Percentiles rank a stretch among this genome's conserved stretches.
Evolutionary conservation across 2,888 invertebrate species (phyloP).

Genomic region (Cosmopolites sordidus): DNA sequence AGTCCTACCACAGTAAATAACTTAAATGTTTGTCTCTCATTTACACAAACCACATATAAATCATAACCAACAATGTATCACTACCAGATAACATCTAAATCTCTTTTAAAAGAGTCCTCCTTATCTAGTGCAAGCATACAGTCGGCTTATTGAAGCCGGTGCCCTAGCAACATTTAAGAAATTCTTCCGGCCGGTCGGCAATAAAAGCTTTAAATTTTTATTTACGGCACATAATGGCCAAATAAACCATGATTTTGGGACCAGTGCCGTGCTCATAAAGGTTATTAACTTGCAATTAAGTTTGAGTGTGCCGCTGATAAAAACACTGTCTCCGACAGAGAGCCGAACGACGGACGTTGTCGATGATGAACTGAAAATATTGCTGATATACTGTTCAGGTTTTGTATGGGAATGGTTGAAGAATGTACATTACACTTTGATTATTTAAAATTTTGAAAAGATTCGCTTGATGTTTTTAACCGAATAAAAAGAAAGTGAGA

Average conservation of each 20-base stretch:
- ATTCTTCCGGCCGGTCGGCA: conserved; percentile 20
- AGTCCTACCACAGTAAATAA: no score
- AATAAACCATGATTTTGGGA: conserved; percentile 16
- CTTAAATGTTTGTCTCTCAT: conserved; percentile 12
- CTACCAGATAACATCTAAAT: conserved; percentile 24
- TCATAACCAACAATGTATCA: conserved; percentile 24
- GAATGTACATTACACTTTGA: no score
- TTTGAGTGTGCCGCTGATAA: not conserved
- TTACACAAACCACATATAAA: conserved; percentile 10
- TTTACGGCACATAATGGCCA: conserved; percentile 19
- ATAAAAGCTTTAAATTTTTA: conserved; percentile 23
- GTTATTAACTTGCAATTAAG: not conserved
- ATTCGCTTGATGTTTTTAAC: no score
- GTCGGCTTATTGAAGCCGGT: conserved; percentile 23
- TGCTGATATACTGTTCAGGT: no score
- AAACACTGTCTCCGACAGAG: not conserved
- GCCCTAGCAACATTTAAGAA: conserved; percentile 22
- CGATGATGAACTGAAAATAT: no score
- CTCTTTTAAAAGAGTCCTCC: conserved; percentile 19
- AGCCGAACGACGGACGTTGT: no score
- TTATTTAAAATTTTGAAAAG: no score
- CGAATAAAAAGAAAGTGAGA: no score
- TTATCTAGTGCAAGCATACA: conserved; percentile 25
- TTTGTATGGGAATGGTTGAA: no score
- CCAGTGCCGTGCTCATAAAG: conserved; percentile 2